Evolutionary conservation across 2,797 vertebrate genomes (phyloP), one percentile per base, ranked within the genome.

Genomic region (Acridotheres tristis): DNA sequence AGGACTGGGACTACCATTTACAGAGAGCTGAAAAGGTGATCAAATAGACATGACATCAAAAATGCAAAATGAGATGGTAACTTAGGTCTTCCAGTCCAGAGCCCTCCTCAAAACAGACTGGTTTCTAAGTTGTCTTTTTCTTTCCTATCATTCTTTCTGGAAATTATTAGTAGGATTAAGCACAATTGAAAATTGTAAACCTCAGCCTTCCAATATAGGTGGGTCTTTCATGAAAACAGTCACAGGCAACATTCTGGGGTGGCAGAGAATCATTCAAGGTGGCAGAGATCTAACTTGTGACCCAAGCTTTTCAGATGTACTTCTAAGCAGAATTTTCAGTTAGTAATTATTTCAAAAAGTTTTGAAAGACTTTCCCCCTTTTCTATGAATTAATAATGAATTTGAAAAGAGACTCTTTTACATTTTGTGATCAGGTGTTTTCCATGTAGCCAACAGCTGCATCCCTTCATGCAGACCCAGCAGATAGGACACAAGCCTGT

Each of bases 281-380:
- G 25, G 10, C 8, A 68, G 18, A 43, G 16, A 38, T 76, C 17
- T 26, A 30, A 50, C 29, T 29, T 50, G 8, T 11, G 6, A 72
- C 8, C 5, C 54, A 26, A 55, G 10, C 13, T 51, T 55, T 91
- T 62, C 17, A 29, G 12, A 16, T 45, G 34, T 42, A 13, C 2
- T 57, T n/a, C 3, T 15, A 30, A n/a, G 16, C 22, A 27, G 2
- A 57, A 42, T 15, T 30, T 84, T 29, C 23, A 22, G 17, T 45
- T 11, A 38, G 3, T 11, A 51, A n/a, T 16, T 0, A 38, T 59
- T 90, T 42, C 0, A 34, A 36, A 38, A 32, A 7, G 3, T 21
- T 53, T 66, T 11, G 10, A 23, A 82, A 47, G 11, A 17, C 48
- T 18, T 71, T 47, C n/a, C 22, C 3, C 26, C 65, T n/a, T 45